Conservation (phyloP, 2,113 vertebrate genomes). For the Pygoscelis adeliae region DNA sequence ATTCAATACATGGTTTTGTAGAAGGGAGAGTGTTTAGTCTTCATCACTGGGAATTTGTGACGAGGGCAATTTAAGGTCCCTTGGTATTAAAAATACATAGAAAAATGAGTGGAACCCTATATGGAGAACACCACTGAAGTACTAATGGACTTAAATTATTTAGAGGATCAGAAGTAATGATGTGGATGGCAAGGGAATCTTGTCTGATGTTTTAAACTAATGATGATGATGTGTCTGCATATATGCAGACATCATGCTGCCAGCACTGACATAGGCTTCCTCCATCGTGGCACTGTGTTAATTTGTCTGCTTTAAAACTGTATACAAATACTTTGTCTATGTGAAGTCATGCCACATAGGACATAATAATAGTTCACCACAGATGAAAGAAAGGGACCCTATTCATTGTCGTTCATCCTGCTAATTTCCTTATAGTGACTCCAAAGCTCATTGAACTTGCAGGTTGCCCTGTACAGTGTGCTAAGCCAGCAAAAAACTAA, state of each 20-base stretch:
- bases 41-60: neutral
- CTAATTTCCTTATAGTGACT: neutral
- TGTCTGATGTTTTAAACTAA: neutral
- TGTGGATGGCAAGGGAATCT: neutral
- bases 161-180: neutral
- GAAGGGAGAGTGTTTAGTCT: neutral
- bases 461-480: neutral
- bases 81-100: neutral
- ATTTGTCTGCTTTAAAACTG: neutral
- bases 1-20: neutral
- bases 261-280: neutral
- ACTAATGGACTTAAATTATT: neutral
- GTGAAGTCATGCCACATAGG: neutral
- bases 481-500: neutral
- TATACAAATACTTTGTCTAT: neutral
- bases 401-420: neutral
- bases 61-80: neutral
- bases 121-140: neutral
- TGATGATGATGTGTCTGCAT: neutral
- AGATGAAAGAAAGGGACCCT: neutral
- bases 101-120: neutral
- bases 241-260: neutral
- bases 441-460: neutral
- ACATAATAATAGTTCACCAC: neutral
- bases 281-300: neutral